Evolutionary conservation across 2,797 vertebrate species (phyloP).

Genomic region (Channallabes apus): DNA sequence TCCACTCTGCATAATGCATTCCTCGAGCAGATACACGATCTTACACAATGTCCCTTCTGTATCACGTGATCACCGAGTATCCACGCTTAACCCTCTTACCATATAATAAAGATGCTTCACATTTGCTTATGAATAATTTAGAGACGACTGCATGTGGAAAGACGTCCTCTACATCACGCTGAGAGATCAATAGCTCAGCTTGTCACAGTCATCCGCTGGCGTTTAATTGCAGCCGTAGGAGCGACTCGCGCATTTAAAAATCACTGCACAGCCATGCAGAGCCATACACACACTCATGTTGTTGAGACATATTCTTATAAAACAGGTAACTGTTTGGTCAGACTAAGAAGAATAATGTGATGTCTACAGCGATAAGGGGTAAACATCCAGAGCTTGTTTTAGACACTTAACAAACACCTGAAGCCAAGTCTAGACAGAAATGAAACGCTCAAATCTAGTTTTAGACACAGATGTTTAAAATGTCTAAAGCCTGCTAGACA

Average conservation of each 20-base stretch:
- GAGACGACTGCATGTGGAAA: constrained; percentile 27
- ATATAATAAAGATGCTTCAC: neutral
- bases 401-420: too few species aligned
- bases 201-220: constrained; percentile 19
- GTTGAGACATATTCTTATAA: too few species aligned
- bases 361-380: too few species aligned
- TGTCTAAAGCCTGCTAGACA: too few species aligned
- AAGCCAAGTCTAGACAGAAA: too few species aligned
- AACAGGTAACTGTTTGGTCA: too few species aligned
- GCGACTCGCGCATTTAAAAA: constrained; percentile 14
- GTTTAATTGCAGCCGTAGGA: neutral
- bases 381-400: too few species aligned
- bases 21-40: neutral
- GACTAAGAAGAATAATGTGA: too few species aligned
- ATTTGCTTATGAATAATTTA: constrained; percentile 46
- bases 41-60: neutral
- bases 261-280: neutral
- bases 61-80: neutral
- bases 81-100: neutral
- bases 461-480: too few species aligned
- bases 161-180: constrained; percentile 31
- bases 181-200: constrained; percentile 43
- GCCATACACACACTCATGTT: neutral
- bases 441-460: too few species aligned
- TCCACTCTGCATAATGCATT: neutral